A percentile compares a stretch with the other conserved stretches of the same genome.
These are phyloP conservation scores for Gallinago solitaria DNA, from an alignment of 2,797 vertebrate genomes.

Conservation along the genomic window DNA sequence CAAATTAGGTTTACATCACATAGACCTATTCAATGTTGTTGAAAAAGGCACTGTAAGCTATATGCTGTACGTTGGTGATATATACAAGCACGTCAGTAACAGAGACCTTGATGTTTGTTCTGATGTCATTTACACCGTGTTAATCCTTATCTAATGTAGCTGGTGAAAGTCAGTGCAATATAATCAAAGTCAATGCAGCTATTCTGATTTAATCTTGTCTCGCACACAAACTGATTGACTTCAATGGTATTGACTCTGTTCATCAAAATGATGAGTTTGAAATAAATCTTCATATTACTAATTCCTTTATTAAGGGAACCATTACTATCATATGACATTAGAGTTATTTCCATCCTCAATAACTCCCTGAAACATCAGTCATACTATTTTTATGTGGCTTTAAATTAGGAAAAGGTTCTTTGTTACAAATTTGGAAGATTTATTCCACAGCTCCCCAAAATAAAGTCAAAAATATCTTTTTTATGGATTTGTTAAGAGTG, in stretches of 20 bases:
- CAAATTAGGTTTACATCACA: background rate
- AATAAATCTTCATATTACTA: background rate
- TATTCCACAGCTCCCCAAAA: background rate
- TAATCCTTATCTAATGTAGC: background rate
- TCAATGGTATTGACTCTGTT: background rate
- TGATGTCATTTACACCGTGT: background rate
- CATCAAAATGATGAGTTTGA: background rate
- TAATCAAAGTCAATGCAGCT: background rate
- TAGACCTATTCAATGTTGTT: background rate
- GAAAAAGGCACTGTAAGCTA: background rate
- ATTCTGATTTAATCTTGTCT: background rate
- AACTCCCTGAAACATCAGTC: background rate
- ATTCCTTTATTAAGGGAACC: background rate
- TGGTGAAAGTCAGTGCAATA: background rate
- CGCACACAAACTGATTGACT: background rate
- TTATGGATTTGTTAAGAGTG: background rate
- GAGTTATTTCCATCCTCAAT: background rate
- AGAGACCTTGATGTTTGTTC: background rate
- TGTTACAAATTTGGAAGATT: background rate
- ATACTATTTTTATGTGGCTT: background rate
- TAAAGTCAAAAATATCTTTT: background rate
- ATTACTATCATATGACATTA: background rate
- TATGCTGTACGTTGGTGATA: rapidly evolving
- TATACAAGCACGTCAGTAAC: background rate
- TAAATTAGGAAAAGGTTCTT: background rate